These are phyloP conservation scores for Tuberolachnus salignus DNA, from an alignment of 2,888 invertebrate species.

Conservation along the genomic window DNA sequence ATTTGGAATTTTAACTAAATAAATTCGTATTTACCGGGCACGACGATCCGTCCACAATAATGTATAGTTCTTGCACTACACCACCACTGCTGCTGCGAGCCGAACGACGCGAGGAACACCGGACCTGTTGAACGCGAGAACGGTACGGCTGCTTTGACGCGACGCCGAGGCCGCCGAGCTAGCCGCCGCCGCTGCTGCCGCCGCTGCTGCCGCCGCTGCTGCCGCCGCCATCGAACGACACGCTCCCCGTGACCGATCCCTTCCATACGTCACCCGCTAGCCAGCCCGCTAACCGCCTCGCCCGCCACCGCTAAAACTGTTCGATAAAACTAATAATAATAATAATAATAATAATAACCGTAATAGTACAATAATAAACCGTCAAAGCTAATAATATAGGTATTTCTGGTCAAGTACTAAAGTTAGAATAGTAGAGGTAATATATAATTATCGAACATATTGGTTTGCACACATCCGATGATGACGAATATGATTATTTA, in stretches of 20 bases:
- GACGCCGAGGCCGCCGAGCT: not conserved
- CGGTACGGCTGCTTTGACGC: constrained; percentile 45
- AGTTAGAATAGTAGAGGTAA: no score
- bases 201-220: not conserved
- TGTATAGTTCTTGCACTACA: not conserved
- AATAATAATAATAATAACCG: not conserved
- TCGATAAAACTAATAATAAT: not conserved
- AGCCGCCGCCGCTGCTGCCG: no score
- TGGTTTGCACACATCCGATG: not conserved
- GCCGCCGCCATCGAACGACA: constrained; percentile 36
- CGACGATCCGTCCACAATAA: not conserved
- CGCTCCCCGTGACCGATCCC: constrained; percentile 55
- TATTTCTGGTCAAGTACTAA: not conserved
- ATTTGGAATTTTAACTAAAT: not conserved
- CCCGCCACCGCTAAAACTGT: constrained; percentile 2
- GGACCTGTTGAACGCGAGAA: constrained; percentile 52
- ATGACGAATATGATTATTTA: not conserved
- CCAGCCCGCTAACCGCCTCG: not conserved
- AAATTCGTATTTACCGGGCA: not conserved
- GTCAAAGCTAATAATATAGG: not conserved
- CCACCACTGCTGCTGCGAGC: not conserved
- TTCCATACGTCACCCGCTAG: constrained; percentile 19
- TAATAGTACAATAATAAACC: not conserved
- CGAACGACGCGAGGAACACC: constrained; percentile 32
- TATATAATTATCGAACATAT: not conserved